These are phyloP conservation scores for crab-eating macaque (Macaca fascicularis) DNA, from an alignment of 2,113 vertebrate genomes.

Conservation along the genomic window T2T-MFA8v1.1 NC_088395.1:17304501-17305000, in stretches of 20 bases:
- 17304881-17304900: not conserved
- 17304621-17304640: not conserved
- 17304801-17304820: not conserved
- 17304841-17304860: not conserved
- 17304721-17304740: not conserved
- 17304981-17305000: not conserved
- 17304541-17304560: not conserved
- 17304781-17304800: conserved; percentile 52
- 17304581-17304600: not conserved
- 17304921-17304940: not conserved
- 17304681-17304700: not conserved
- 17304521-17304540: conserved; percentile 22
- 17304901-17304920: not conserved
- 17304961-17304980: not conserved
- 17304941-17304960: not conserved
- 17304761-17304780: not conserved
- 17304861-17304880: not conserved
- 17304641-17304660: not conserved
- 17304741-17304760: not conserved
- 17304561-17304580: not conserved
- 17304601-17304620: not conserved
- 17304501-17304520: conserved; percentile 20
- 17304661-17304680: not conserved
- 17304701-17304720: conserved; percentile 22
- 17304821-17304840: conserved; percentile 24